Conservation (phyloP, 2,113 vertebrate genomes). For the Cairina moschata region DNA sequence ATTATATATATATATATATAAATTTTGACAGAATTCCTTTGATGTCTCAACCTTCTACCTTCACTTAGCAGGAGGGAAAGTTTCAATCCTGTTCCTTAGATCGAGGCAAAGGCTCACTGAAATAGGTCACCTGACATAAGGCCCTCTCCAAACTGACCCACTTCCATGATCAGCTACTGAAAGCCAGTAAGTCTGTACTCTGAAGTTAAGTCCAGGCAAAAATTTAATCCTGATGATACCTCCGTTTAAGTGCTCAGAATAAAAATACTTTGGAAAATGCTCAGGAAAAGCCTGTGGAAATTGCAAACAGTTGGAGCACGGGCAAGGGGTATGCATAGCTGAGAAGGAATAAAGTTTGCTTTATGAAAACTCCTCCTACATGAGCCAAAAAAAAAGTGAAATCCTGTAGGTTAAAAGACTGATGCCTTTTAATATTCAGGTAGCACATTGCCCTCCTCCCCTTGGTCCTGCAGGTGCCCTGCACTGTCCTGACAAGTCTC, state of each 20-base stretch:
- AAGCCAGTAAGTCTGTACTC: neutral
- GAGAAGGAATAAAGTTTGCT: neutral
- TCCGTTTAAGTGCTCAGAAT: neutral
- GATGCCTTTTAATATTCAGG: fast-evolving
- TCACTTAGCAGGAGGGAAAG: neutral
- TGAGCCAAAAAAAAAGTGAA: neutral
- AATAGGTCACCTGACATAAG: neutral
- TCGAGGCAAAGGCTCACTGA: neutral
- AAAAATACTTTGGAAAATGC: neutral
- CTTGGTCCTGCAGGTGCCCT: neutral
- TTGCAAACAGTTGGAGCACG: neutral
- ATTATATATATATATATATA: too few species aligned
- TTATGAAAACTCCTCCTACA: neutral
- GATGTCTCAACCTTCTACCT: neutral
- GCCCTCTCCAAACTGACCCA: neutral
- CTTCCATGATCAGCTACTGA: neutral
- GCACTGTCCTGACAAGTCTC: neutral
- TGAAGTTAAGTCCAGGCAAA: neutral
- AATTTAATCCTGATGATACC: neutral
- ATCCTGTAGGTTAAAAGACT: fast-evolving
- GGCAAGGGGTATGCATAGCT: fast-evolving
- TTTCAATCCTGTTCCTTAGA: neutral
- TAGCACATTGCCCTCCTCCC: neutral
- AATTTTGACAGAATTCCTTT: neutral
- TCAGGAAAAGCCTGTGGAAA: neutral